Evolutionary conservation across 2,113 vertebrate genomes (phyloP).

Genomic region (Manacus vitellinus): DNA sequence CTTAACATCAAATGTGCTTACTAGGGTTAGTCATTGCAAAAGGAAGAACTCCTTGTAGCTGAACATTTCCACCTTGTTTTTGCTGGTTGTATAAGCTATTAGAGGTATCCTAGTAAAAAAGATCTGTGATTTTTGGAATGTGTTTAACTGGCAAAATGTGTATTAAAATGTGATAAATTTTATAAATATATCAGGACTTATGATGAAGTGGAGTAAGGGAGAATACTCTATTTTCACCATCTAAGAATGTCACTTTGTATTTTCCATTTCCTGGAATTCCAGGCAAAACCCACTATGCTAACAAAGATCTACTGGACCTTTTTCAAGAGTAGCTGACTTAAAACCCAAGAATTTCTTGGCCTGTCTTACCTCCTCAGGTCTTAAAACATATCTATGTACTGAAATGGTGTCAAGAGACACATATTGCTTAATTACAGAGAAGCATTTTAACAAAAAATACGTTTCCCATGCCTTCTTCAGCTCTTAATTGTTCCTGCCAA

Average conservation of each 20-base stretch:
- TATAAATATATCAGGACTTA: neutral
- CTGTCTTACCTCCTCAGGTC: constrained; percentile 1
- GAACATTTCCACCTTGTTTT: neutral
- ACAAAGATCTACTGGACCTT: neutral
- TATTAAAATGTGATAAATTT: neutral
- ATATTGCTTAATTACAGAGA: constrained; percentile 45
- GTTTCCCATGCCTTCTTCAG: constrained; percentile 21
- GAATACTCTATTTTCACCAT: neutral
- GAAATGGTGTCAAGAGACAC: constrained; percentile 27
- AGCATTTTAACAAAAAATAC: constrained; percentile 34
- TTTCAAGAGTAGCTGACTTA: neutral
- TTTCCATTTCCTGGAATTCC: constrained; percentile 12
- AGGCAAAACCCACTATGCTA: neutral
- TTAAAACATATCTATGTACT: neutral
- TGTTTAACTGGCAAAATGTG: neutral
- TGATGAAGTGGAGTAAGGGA: neutral
- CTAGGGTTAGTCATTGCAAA: neutral
- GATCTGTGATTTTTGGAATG: neutral
- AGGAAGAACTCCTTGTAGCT: neutral
- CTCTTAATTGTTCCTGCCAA: constrained; percentile 56
- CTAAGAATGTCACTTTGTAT: neutral
- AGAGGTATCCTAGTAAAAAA: neutral
- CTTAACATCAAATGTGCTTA: neutral
- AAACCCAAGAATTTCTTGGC: constrained; percentile 8
- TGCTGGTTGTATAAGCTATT: neutral